Base-by-base conservation (phyloP, 2,797 vertebrate species). In the Melopsittacus undulatus region DNA sequence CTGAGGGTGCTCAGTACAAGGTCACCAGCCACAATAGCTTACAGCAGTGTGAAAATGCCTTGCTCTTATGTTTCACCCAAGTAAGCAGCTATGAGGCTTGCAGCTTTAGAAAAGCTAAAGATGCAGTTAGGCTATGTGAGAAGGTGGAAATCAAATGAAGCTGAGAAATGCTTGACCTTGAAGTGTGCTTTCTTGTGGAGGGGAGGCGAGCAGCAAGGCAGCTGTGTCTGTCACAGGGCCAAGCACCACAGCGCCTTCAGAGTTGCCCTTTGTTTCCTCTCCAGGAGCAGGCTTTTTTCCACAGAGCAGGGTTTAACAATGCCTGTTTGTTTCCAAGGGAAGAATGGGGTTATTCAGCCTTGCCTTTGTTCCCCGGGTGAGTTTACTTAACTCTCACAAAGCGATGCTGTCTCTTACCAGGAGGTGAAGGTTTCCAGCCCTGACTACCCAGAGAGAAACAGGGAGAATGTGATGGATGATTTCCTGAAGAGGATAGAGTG, bases 361-460 rank as follows among this genome's bases (percentile, higher is more conserved):
- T 64, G 80, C 76, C 78, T 92, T 84, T 84, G 43, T 75, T 92
- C 61, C 24, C 9, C 4, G 38, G 36, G 16, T 2, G 24, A 63
- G 83, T 87, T 91, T 93, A 56, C 43, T 91, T 83, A 61, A 23
- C 66, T 68, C 91, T 54, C 24, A 93, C 83, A 75, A 87, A 67
- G 59, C 3, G 1, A 17, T 3, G 6, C 40, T 92, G 74, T 96
- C 56, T 93, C 45, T 91, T 82, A 90, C 34, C 97, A 99, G 99
- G 99, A 99, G 97, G 99, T 99, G 87, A 99, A 99, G 90, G 99
- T 99, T 78, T 99, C 99, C 22, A 99, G 99, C 96, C 99, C 99
- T 0, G 99, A 99, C 94, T 99, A 99, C 95, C 99, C 99, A 0
- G 99, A 99, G 95, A 98, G 98, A 75, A 98, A 99, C 97, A 90